Percentiles rank a stretch among this genome's conserved stretches.
phyloP scores from a whole-genome alignment of 64 coral and sea anemone genomes.

The Actinia equina region DNA sequence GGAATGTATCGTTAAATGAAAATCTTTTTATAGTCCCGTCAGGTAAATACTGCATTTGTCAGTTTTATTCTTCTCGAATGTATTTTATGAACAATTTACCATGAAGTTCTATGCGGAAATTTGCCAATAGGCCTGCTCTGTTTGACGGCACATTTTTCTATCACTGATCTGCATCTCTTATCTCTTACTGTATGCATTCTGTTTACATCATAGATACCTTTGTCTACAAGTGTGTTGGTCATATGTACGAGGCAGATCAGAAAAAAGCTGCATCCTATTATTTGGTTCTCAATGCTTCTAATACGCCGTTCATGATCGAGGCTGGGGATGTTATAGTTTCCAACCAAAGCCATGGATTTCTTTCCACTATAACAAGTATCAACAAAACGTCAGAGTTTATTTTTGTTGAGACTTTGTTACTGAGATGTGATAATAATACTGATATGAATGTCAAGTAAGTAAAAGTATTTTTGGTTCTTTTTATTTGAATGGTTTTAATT shows the following conservation, averaged over 20 bases:
- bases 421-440: constrained; percentile 36
- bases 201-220: background rate
- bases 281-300: constrained; percentile 24
- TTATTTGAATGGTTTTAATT: no score
- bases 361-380: constrained; percentile 29
- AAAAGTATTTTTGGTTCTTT: no score
- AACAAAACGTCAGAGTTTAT: constrained; percentile 21
- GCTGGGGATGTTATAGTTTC: constrained; percentile 52
- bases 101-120: no score
- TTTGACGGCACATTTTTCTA: no score
- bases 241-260: constrained; percentile 32
- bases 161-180: no score
- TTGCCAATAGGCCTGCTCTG: no score
- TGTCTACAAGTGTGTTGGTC: constrained; percentile 58
- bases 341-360: constrained; percentile 36
- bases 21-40: background rate
- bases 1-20: constrained; percentile 3
- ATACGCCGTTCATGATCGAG: background rate
- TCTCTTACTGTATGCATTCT: no score
- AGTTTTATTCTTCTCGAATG: no score
- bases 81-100: no score
- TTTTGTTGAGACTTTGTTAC: constrained; percentile 45
- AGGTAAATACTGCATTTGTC: background rate
- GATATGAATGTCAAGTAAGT: constrained; percentile 31
- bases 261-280: constrained; percentile 24